Base-by-base conservation (phyloP, 2,113 vertebrate species). In the Vulpes vulpes region DNA sequence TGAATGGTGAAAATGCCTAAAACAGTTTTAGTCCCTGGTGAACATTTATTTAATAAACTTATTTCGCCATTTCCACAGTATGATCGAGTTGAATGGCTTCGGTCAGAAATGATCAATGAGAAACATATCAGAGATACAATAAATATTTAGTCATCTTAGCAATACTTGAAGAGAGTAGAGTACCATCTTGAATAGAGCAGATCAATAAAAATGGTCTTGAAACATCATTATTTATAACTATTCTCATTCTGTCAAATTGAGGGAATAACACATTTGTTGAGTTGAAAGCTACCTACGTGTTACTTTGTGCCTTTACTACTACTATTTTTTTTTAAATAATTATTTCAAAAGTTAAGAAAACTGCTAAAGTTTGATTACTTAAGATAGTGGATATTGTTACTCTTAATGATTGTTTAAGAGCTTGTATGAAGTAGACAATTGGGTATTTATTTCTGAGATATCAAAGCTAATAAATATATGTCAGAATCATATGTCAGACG, bases 41-140 rank as follows among this genome's bases (percentile, higher is more conserved):
- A 86, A 4, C 60, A 87, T 97, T 22, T 57, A 83, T 96, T 88
- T 57, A 73, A 51, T 95, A 95, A 95, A 67, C 15, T 51, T 89
- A 71, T 81, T 79, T 96, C 20, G 83, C 1, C 20, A 22, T 94
- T 94, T 97, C 27, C 20, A 16, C 16, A 10, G n/a, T 95, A 93
- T 82, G 25, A 85, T 91, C 91, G 89, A 97, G 11, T 78, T 98
- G 87, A 96, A 64, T 89, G 94, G 87, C 14, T 96, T 74, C 43
- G 55, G 10, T 89, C 8, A 95, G 71, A 96, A 98, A 96, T 93
- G n/a, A 88, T 35, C 51, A 38, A 23, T 60, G 35, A 74, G 80
- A 88, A 93, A n/a, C 80, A 3, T 27, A 59, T 91, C 57, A 32
- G 32, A 89, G 51, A 49, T n/a, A 20, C 57, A 57, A 32, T 73